Conservation (phyloP, 2,113 vertebrate species). For the Rattus rattus region DNA sequence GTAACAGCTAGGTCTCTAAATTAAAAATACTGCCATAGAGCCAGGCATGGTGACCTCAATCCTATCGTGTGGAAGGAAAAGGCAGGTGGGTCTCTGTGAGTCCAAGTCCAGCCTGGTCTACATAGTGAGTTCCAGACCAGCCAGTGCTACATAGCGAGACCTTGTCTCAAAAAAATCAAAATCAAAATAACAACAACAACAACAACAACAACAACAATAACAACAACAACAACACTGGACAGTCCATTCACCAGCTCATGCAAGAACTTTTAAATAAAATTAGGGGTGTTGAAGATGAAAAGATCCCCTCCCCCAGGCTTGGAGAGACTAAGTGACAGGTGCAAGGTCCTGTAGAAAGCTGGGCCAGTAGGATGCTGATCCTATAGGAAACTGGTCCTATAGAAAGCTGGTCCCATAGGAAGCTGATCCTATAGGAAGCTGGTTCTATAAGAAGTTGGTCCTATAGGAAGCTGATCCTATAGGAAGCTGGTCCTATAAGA, state of each 20-base stretch:
- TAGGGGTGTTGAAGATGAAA: not conserved
- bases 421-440: not conserved
- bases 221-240: not conserved
- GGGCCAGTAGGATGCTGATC: no score
- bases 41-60: not conserved
- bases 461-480: no score
- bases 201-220: not conserved
- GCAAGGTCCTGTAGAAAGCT: no score
- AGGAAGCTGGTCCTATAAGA: no score
- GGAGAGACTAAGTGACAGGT: not conserved
- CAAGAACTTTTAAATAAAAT: conserved; percentile 49
- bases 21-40: conserved; percentile 32
- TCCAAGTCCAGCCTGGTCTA: not conserved
- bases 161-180: not conserved
- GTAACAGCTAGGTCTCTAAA: conserved; percentile 41
- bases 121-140: not conserved
- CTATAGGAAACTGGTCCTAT: no score
- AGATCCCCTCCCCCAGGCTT: not conserved
- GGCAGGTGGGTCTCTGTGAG: not conserved
- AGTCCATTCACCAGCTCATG: not conserved
- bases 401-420: not conserved
- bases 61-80: not conserved
- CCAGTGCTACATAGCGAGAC: not conserved
- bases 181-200: not conserved
- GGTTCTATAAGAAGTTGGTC: no score